A percentile compares a stretch with the other conserved stretches of the same genome.
These are phyloP conservation scores for Taenioides sp. DNA, from an alignment of 2,797 vertebrate species.

Conservation along the genomic window DNA sequence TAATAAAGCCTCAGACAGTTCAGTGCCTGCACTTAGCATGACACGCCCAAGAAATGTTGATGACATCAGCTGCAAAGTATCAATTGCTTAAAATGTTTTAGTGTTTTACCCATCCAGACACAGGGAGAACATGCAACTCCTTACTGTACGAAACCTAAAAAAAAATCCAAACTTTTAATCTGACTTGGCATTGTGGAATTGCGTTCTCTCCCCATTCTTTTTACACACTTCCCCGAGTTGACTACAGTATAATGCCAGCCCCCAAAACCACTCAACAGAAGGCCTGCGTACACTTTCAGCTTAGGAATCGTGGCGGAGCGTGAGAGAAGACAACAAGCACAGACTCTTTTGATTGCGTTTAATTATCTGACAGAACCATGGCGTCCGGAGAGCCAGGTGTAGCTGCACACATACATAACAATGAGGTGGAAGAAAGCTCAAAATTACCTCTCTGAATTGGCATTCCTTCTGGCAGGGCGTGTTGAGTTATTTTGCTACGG, in stretches of 20 bases:
- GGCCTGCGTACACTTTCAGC: constrained; percentile 7
- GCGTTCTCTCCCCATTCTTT: not conserved
- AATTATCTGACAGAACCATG: constrained; percentile 54
- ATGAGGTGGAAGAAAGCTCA: constrained; percentile 12
- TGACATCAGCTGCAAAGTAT: no score
- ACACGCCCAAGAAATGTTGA: no score
- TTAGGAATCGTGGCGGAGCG: not conserved
- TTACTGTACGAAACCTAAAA: not conserved
- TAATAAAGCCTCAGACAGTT: no score
- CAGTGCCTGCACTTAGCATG: no score
- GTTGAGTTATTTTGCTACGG: constrained; percentile 12
- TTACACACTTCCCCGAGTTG: not conserved
- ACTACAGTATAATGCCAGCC: not conserved
- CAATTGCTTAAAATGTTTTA: no score
- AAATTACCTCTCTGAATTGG: constrained; percentile 28
- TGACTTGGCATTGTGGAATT: not conserved
- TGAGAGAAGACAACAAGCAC: constrained; percentile 1
- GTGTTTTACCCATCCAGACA: no score
- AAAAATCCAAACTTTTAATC: not conserved
- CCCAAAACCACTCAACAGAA: not conserved
- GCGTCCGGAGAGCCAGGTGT: constrained; percentile 35
- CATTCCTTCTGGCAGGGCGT: constrained; percentile 23
- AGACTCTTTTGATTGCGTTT: constrained; percentile 57
- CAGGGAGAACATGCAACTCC: not conserved
- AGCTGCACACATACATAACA: constrained; percentile 23